phyloP scores from a whole-genome alignment of 2,888 invertebrate genomes.

The Schizotus pectinicornis region DNA sequence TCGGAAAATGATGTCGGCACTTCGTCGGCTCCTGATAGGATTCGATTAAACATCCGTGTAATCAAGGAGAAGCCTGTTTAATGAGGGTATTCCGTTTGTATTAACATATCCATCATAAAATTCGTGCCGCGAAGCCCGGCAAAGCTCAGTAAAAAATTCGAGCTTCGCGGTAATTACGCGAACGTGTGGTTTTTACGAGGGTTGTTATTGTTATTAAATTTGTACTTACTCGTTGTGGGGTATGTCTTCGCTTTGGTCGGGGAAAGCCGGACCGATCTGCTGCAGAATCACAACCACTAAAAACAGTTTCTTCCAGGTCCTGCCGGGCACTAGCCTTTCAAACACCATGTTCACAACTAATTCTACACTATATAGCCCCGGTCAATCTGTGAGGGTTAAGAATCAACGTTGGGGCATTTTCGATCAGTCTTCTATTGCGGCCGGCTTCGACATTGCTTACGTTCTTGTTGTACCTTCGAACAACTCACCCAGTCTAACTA shows the following conservation, averaged over 20 bases:
- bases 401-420: constrained; percentile 14
- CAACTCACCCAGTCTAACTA: constrained; percentile 4
- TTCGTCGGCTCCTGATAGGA: neutral
- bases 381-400: constrained; percentile 38
- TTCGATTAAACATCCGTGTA: neutral
- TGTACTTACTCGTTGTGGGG: constrained; percentile 86
- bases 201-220: too few relatives aligned
- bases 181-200: neutral
- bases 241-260: constrained; percentile 87
- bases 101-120: neutral
- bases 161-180: constrained; percentile 11
- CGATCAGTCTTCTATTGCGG: constrained; percentile 18
- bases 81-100: too few relatives aligned
- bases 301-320: constrained; percentile 28
- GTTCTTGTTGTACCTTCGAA: constrained; percentile 1
- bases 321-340: constrained; percentile 33
- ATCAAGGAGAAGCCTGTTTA: neutral
- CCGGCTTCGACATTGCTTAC: constrained; percentile 7
- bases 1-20: neutral
- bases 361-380: constrained; percentile 37
- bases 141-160: constrained; percentile 24
- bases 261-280: constrained; percentile 59
- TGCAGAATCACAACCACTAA: constrained; percentile 43
- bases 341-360: constrained; percentile 48
- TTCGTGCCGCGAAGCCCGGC: constrained; percentile 22